phyloP scores from a whole-genome alignment of 2,113 vertebrate genomes.

The Thalassarche chlororhynchos region DNA sequence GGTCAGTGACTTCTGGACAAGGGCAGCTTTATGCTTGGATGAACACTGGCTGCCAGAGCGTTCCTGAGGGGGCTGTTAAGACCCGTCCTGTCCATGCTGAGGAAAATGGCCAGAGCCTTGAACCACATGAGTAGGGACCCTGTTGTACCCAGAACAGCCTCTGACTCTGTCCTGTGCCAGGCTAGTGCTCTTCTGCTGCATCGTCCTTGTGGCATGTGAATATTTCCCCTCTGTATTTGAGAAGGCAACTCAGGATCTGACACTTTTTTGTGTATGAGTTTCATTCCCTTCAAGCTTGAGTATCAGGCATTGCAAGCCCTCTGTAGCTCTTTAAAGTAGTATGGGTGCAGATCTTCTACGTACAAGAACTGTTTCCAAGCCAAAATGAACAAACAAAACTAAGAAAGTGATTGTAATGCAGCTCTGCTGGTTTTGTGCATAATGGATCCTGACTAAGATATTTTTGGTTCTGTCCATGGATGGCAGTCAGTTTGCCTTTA shows the following conservation, averaged over 20 bases:
- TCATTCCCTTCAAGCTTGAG: background rate
- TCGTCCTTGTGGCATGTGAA: background rate
- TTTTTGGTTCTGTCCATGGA: background rate
- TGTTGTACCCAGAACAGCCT: background rate
- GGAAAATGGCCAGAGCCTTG: background rate
- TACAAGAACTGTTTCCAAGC: background rate
- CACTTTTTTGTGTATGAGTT: too few species aligned
- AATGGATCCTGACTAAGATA: background rate
- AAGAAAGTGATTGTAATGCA: background rate
- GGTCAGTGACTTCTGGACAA: background rate
- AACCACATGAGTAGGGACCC: background rate
- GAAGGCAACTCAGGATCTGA: background rate
- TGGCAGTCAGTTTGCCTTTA: background rate
- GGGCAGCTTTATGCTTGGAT: background rate
- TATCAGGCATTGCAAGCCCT: background rate
- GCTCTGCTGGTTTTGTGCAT: rapidly evolving
- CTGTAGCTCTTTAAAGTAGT: background rate
- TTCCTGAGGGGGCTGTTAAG: background rate
- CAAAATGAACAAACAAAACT: background rate
- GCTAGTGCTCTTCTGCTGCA: background rate
- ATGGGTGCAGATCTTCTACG: background rate
- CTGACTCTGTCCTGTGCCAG: background rate
- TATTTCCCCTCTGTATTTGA: background rate
- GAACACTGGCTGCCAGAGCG: background rate
- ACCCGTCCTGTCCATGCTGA: rapidly evolving